Conservation (phyloP, 1,140 invertebrate genomes). For the Periplaneta americana region DNA sequence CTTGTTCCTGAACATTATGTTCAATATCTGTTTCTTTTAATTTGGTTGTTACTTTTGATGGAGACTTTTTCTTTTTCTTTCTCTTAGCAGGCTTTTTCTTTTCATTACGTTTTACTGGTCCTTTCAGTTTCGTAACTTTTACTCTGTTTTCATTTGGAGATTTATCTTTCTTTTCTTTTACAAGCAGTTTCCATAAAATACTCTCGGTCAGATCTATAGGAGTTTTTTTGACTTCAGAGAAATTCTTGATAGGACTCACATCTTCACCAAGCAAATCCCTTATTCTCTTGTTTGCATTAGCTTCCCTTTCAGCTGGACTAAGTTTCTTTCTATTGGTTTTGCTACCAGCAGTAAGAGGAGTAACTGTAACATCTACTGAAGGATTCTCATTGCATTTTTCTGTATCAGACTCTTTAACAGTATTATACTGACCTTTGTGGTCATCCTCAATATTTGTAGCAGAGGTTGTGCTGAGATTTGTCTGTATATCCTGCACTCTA, state of each 20-base stretch:
- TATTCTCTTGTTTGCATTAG: not conserved
- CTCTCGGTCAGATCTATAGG: not conserved
- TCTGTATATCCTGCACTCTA: not conserved
- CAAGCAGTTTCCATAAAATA: not conserved
- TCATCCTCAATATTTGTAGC: not conserved
- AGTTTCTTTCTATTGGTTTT: not conserved
- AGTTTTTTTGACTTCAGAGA: not conserved
- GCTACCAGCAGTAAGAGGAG: not conserved
- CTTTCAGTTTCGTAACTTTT: not conserved
- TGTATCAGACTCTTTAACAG: not conserved
- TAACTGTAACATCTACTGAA: too few relatives aligned
- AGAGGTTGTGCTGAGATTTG: not conserved
- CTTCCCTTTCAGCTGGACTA: not conserved
- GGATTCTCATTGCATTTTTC: not conserved
- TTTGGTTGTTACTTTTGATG: not conserved
- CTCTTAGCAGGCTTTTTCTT: too few relatives aligned
- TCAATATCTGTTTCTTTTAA: too few relatives aligned
- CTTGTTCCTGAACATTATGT: too few relatives aligned
- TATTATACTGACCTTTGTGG: too few relatives aligned
- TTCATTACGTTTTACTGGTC: not conserved
- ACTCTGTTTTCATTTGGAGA: not conserved
- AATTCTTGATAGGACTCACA: not conserved
- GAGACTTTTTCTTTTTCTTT: too few relatives aligned
- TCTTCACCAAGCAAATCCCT: not conserved
- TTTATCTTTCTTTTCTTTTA: not conserved